Percentiles rank a stretch among this genome's conserved stretches.
phyloP scores from a whole-genome alignment of 64 coral and sea anemone genomes.

The Dendrophyllia cribrosa region DNA sequence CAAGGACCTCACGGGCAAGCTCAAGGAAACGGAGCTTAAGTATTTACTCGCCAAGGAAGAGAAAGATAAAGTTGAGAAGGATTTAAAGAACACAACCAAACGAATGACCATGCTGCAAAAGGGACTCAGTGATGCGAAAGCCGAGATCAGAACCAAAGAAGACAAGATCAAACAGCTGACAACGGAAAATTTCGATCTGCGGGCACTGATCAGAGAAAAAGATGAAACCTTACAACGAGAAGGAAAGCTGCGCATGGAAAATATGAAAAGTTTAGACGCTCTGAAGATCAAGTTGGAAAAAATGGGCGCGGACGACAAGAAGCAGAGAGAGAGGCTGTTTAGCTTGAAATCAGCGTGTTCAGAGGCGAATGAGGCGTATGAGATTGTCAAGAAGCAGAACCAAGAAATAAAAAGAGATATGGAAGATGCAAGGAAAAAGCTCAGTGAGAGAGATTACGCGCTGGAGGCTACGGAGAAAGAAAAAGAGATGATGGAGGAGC shows the following conservation, averaged over 20 bases:
- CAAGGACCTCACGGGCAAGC: slow-evolving; percentile 44
- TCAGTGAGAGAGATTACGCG: slow-evolving; percentile 57
- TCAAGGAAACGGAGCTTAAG: slow-evolving; percentile 61
- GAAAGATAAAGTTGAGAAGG: slow-evolving; percentile 59
- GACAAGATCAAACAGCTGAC: slow-evolving; percentile 75
- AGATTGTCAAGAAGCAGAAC: slow-evolving; percentile 93
- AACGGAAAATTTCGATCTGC: slow-evolving; percentile 65
- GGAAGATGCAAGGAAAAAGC: slow-evolving; percentile 61
- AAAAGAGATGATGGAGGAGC: slow-evolving; percentile 76
- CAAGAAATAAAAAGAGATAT: slow-evolving; percentile 71
- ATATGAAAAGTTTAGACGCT: slow-evolving; percentile 84
- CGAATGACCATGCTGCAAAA: slow-evolving; percentile 45
- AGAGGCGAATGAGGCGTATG: slow-evolving; percentile 91
- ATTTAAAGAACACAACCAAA: slow-evolving; percentile 58
- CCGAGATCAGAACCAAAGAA: slow-evolving; percentile 30
- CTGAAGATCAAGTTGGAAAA: slow-evolving; percentile 86
- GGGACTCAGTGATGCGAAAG: slow-evolving; percentile 49
- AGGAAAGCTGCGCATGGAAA: slow-evolving; percentile 86
- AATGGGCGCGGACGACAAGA: slow-evolving; percentile 82
- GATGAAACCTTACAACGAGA: slow-evolving; percentile 69
- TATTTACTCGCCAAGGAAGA: slow-evolving; percentile 51
- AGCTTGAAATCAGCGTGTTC: slow-evolving; percentile 92
- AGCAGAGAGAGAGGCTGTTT: slow-evolving; percentile 79
- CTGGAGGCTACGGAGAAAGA: slow-evolving; percentile 66
- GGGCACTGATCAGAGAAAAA: slow-evolving; percentile 48